Conservation (phyloP, 2,113 vertebrate species). For the Benitochromis conjunctus region DNA sequence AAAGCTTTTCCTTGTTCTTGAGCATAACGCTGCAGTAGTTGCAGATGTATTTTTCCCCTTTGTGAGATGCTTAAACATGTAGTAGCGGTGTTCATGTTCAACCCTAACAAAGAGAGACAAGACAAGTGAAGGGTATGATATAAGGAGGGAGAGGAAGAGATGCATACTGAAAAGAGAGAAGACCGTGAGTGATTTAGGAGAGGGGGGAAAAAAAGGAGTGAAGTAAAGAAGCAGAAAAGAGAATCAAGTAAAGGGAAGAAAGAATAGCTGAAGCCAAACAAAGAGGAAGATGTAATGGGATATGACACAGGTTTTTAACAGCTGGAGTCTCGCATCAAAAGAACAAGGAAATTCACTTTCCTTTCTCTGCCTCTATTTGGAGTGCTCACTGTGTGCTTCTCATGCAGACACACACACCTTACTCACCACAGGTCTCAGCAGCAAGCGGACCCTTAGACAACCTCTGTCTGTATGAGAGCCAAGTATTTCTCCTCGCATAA, state of each 20-base stretch:
- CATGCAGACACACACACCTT: conserved; percentile 17
- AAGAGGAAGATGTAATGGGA: conserved; percentile 24
- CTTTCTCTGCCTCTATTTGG: conserved; percentile 26
- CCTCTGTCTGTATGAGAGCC: conserved; percentile 7
- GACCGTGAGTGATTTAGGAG: neutral
- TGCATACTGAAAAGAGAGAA: neutral
- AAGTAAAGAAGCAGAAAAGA: neutral
- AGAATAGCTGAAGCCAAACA: neutral
- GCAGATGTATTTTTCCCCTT: neutral
- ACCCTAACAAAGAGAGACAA: neutral
- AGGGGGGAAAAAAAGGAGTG: neutral
- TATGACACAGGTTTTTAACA: conserved; percentile 50
- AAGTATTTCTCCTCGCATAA: neutral
- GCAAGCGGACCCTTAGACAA: conserved; percentile 25
- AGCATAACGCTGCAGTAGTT: neutral
- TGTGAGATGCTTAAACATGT: neutral
- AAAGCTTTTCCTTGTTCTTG: conserved; percentile 56
- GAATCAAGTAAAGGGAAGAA: neutral
- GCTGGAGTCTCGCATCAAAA: conserved; percentile 34
- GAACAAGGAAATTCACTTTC: conserved; percentile 58
- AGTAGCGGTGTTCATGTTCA: neutral
- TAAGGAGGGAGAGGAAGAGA: neutral
- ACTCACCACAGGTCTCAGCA: conserved; percentile 20
- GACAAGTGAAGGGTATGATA: neutral
- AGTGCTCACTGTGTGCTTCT: conserved; percentile 35